phyloP scores from a whole-genome alignment of 1,140 invertebrate species.

The Dreissena polymorpha region DNA sequence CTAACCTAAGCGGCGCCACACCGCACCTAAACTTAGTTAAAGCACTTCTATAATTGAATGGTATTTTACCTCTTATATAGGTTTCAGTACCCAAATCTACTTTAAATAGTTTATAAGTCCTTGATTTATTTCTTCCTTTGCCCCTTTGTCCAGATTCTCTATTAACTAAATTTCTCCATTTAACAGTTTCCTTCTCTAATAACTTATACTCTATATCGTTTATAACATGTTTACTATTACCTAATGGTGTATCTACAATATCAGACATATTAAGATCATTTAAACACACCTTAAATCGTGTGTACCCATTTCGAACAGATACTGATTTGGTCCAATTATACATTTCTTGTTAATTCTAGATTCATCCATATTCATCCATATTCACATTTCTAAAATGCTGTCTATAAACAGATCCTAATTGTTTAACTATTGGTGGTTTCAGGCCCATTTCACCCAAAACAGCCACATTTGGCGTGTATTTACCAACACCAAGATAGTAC shows the following conservation, averaged over 20 bases:
- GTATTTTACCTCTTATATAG: neutral
- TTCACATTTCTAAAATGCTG: too few relatives aligned
- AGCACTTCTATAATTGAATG: neutral
- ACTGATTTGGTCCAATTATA: too few relatives aligned
- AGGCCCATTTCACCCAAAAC: constrained; percentile 1
- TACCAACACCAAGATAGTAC: constrained; percentile 1
- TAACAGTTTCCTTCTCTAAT: constrained; percentile 2
- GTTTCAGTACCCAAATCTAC: neutral
- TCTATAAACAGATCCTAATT: too few relatives aligned
- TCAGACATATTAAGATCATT: too few relatives aligned
- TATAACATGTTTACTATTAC: too few relatives aligned
- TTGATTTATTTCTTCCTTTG: neutral
- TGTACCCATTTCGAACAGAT: too few relatives aligned
- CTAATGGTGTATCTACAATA: too few relatives aligned
- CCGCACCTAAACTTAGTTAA: constrained; percentile 11
- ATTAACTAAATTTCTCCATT: constrained; percentile 5
- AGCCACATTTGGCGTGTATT: constrained; percentile 9
- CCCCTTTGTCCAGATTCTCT: neutral
- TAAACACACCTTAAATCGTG: too few relatives aligned
- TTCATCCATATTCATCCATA: too few relatives aligned
- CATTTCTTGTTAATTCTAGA: too few relatives aligned
- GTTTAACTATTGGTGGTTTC: too few relatives aligned
- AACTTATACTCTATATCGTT: neutral
- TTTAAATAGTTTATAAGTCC: neutral
- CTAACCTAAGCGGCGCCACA: constrained; percentile 16